These are phyloP conservation scores for Drosophila willistoni DNA, from an alignment of 1,140 invertebrate genomes.

Conservation along the genomic window DNA sequence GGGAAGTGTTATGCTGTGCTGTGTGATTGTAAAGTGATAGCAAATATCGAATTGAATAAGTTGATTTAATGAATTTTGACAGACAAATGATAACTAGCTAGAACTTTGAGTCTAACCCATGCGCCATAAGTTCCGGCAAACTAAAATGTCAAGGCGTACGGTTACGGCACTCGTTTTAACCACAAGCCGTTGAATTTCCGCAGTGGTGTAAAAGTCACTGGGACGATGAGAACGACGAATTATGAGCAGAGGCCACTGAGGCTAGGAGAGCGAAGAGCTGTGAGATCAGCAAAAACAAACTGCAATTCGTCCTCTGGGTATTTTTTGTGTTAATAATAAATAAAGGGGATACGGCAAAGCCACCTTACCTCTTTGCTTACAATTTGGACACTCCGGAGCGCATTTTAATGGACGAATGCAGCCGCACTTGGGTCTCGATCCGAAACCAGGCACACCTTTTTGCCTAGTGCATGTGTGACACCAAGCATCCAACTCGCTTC, in stretches of 20 bases:
- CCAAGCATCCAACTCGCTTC: constrained; percentile 19
- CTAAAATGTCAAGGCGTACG: constrained; percentile 56
- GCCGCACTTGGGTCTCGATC: constrained; percentile 28
- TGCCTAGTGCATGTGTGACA: constrained; percentile 60
- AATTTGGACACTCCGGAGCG: constrained; percentile 77
- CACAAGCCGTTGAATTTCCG: constrained; percentile 79
- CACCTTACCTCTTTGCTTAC: constrained; percentile 43
- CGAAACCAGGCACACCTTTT: constrained; percentile 39
- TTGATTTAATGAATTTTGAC: constrained; percentile 2
- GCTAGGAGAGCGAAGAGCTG: constrained; percentile 27
- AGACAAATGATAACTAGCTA: neutral
- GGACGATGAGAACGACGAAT: constrained; percentile 60
- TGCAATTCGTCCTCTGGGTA: constrained; percentile 78
- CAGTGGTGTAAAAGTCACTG: constrained; percentile 45
- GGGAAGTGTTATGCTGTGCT: neutral
- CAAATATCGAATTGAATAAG: neutral
- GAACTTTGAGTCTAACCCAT: neutral
- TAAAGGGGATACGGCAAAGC: constrained; percentile 53
- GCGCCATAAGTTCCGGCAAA: constrained; percentile 64
- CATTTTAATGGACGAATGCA: constrained; percentile 80
- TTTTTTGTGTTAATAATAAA: constrained; percentile 82
- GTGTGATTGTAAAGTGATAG: neutral
- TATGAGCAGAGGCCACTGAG: constrained; percentile 69
- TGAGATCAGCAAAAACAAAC: constrained; percentile 24
- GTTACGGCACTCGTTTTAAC: constrained; percentile 70